Percentiles rank a stretch among this genome's conserved stretches.
These are phyloP conservation scores for Eilema depressum DNA, from an alignment of 2,888 invertebrate species.

Conservation along the genomic window DNA sequence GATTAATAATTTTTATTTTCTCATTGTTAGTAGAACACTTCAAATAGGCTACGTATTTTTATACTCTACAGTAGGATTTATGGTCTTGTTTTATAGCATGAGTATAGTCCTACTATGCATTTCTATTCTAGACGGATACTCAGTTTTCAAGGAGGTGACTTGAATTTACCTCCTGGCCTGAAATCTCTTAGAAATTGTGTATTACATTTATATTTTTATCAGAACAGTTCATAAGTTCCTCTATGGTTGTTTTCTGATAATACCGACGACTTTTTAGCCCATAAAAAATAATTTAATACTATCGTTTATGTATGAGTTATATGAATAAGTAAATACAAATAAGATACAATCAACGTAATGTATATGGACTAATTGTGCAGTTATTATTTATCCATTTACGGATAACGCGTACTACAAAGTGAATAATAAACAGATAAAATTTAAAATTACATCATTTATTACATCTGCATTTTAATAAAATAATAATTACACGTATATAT, in stretches of 20 bases:
- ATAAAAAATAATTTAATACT: not conserved
- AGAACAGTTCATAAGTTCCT: not conserved
- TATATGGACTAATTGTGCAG: not conserved
- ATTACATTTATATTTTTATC: not conserved
- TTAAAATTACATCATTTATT: conserved; percentile 82
- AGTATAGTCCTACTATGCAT: not conserved
- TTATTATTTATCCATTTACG: not conserved
- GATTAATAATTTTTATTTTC: too few relatives aligned
- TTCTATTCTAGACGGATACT: not conserved
- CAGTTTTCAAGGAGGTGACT: not conserved
- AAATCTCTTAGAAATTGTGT: not conserved
- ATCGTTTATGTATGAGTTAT: not conserved
- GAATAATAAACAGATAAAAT: conserved; percentile 47
- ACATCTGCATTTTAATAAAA: conserved; percentile 84
- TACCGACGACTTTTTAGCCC: not conserved
- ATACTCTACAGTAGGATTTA: not conserved
- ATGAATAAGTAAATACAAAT: not conserved
- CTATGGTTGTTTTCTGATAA: not conserved
- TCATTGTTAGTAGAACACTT: too few relatives aligned
- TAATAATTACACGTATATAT: conserved; percentile 86
- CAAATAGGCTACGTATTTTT: too few relatives aligned
- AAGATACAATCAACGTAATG: not conserved
- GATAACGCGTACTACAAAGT: conserved; percentile 8
- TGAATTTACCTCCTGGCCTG: not conserved
- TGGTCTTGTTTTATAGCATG: not conserved